These are phyloP conservation scores for Pelagia noctiluca DNA, from an alignment of 30 jellyfish, hydroid and myxozoan species.

Conservation along the genomic window DNA sequence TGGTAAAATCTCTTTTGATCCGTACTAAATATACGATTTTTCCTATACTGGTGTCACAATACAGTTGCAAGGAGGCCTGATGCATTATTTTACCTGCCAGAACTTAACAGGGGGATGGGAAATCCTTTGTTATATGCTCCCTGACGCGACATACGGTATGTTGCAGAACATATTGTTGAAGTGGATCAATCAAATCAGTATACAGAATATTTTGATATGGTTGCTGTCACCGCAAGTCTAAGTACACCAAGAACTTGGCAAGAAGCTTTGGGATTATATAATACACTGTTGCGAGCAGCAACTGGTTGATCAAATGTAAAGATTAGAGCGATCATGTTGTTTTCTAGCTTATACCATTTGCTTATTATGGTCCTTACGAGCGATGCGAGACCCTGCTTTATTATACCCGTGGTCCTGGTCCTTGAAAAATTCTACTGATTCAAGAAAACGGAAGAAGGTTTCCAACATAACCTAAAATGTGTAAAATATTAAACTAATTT, in stretches of 20 bases:
- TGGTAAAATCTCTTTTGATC: conserved; percentile 33
- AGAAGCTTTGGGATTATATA: conserved; percentile 2
- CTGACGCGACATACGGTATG: background rate
- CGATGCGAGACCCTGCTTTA: no score
- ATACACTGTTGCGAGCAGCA: conserved; percentile 27
- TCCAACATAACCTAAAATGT: no score
- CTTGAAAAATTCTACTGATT: no score
- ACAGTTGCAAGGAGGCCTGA: conserved; percentile 4
- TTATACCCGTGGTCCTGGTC: no score
- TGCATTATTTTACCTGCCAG: conserved; percentile 2
- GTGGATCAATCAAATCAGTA: background rate
- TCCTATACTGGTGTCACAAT: conserved; percentile 2
- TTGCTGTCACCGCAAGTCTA: background rate
- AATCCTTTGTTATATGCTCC: background rate
- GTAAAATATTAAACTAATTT: no score
- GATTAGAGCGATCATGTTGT: background rate
- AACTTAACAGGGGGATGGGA: background rate
- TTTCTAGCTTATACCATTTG: background rate
- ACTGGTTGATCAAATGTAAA: conserved; percentile 9
- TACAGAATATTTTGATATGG: conserved; percentile 23
- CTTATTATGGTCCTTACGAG: no score
- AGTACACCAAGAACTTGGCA: conserved; percentile 3
- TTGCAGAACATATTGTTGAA: background rate
- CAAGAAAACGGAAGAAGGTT: no score
- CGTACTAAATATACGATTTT: conserved; percentile 9